Percentiles rank a stretch among this genome's conserved stretches.
Conservation (phyloP, 2,888 invertebrate species). For the Scotopteryx bipunctaria region DNA sequence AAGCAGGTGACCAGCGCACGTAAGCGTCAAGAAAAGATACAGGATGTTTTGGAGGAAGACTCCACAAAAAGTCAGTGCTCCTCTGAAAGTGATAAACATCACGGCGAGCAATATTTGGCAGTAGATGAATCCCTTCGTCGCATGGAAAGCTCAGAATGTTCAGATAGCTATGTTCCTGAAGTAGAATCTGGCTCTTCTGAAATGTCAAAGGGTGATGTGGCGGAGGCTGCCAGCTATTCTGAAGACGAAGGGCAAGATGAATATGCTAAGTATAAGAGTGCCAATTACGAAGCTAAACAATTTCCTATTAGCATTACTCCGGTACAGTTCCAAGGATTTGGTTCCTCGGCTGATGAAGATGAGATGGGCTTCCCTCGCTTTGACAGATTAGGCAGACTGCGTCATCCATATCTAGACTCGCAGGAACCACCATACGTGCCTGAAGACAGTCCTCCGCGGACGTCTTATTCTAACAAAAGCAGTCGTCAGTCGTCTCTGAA, state of each 20-base stretch:
- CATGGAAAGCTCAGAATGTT: constrained; percentile 85
- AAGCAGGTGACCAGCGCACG: constrained; percentile 84
- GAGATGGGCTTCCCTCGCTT: constrained; percentile 87
- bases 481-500: constrained; percentile 80
- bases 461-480: constrained; percentile 74
- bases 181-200: constrained; percentile 85
- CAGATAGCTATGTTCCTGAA: constrained; percentile 87
- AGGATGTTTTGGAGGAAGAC: constrained; percentile 80
- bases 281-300: constrained; percentile 70
- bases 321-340: constrained; percentile 84
- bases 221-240: constrained; percentile 73
- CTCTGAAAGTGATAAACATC: constrained; percentile 76
- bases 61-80: constrained; percentile 79
- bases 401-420: constrained; percentile 78
- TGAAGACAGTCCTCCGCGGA: constrained; percentile 76
- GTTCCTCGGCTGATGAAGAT: constrained; percentile 85
- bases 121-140: constrained; percentile 78
- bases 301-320: constrained; percentile 76
- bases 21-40: constrained; percentile 82
- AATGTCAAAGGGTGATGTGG: constrained; percentile 80
- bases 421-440: constrained; percentile 75
- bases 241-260: constrained; percentile 82
- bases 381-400: constrained; percentile 82
- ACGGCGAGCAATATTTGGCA: constrained; percentile 62
- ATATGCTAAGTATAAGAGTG: constrained; percentile 71